Evolutionary conservation across 2,797 vertebrate genomes (phyloP).

Genomic region (Falco concolor): DNA sequence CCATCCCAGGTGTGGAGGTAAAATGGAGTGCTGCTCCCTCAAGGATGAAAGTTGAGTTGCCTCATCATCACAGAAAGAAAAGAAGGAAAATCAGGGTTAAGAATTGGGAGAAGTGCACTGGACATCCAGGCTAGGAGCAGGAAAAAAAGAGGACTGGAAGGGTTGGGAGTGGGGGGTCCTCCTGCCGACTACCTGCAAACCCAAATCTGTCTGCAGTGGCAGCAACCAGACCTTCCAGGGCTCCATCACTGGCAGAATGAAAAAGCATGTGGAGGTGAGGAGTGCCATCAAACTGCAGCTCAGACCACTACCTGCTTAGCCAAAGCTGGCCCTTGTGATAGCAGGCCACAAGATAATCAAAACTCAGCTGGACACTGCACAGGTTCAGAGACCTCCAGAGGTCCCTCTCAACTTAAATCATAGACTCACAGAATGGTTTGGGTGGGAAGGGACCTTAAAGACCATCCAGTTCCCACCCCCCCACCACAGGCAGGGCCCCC

Average conservation of each 20-base stretch:
- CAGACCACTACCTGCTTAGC: neutral
- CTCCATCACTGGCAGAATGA: neutral
- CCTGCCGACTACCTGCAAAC: neutral
- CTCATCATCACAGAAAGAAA: neutral
- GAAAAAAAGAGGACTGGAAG: neutral
- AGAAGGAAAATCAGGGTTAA: neutral
- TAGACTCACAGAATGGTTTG: too few species aligned
- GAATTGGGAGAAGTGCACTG: neutral
- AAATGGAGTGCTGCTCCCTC: neutral
- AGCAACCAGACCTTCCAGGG: neutral
- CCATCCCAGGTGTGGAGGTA: neutral
- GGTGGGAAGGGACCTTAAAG: too few species aligned
- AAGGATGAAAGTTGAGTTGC: neutral
- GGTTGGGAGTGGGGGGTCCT: neutral
- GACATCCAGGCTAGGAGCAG: neutral
- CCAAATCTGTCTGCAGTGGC: neutral
- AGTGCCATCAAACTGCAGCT: neutral
- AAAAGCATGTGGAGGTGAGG: neutral
- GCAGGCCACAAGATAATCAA: neutral
- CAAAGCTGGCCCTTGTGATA: neutral
- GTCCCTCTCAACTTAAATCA: neutral
- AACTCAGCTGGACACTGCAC: fast-evolving
- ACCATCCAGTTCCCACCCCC: too few species aligned
- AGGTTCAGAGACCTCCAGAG: neutral
- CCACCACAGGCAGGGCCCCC: too few species aligned